Percentiles rank a stretch among this genome's conserved stretches.
Conservation (phyloP, 2,888 invertebrate genomes). For the Drosophila prolongata region DNA sequence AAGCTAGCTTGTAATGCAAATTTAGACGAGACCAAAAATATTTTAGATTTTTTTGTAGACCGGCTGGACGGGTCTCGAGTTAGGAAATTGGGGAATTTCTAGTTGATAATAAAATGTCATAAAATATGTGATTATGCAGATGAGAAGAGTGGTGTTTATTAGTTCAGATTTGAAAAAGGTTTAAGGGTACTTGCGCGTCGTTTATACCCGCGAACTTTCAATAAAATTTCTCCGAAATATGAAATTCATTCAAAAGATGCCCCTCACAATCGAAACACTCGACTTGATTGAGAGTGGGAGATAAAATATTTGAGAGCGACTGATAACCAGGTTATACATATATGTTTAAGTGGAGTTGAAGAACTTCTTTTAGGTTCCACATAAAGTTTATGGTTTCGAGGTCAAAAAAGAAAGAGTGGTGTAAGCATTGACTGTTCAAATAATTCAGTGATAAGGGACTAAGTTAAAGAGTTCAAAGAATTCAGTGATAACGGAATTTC, state of each 20-base stretch:
- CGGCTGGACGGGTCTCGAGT: constrained; percentile 19
- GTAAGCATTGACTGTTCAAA: background rate
- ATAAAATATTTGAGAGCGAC: constrained; percentile 15
- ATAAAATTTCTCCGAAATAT: constrained; percentile 11
- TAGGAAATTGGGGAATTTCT: constrained; percentile 14
- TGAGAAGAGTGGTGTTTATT: constrained; percentile 8
- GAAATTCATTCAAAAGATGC: constrained; percentile 3
- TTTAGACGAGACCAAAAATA: constrained; percentile 31
- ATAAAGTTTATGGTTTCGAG: constrained; percentile 6
- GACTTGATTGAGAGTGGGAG: constrained; percentile 2
- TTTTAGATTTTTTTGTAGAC: constrained; percentile 6
- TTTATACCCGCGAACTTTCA: background rate
- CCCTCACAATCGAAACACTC: background rate
- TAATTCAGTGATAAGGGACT: too few species aligned
- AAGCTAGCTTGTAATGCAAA: constrained; percentile 23
- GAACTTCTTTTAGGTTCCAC: constrained; percentile 15
- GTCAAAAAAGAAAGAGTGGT: constrained; percentile 22
- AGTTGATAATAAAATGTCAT: constrained; percentile 13
- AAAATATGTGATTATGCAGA: constrained; percentile 42
- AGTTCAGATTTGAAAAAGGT: background rate
- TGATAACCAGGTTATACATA: constrained; percentile 33
- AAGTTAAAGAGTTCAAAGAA: too few species aligned
- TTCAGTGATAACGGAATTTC: constrained; percentile 2
- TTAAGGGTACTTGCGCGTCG: background rate
- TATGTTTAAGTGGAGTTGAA: constrained; percentile 7